Conservation (phyloP, 2,888 invertebrate species). For the Meganola albula region DNA sequence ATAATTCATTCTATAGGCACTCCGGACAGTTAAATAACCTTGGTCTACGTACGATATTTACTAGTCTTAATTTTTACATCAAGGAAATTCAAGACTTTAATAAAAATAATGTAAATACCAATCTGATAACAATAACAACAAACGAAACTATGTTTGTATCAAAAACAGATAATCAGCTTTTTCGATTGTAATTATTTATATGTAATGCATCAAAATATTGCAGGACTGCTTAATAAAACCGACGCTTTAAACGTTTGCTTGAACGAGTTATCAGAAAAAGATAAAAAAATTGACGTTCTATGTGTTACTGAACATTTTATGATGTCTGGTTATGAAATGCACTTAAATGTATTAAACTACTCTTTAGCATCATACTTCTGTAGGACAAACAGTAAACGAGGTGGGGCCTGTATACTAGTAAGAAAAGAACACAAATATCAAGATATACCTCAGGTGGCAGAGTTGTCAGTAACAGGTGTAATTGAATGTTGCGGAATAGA, state of each 20-base stretch:
- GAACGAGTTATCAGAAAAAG: background rate
- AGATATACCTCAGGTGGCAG: background rate
- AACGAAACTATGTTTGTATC: background rate
- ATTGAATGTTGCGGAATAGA: background rate
- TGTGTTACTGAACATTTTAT: slow-evolving; percentile 4
- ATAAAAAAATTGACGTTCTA: background rate
- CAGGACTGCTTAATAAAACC: background rate
- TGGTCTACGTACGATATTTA: slow-evolving; percentile 1
- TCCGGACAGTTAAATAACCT: slow-evolving; percentile 1
- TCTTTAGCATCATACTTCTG: background rate
- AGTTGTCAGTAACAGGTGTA: background rate
- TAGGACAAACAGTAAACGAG: slow-evolving; percentile 1
- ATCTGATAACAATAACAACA: background rate
- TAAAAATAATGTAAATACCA: background rate
- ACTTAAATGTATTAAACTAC: background rate
- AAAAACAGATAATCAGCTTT: slow-evolving; percentile 1
- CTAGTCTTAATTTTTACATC: background rate
- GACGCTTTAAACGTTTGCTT: slow-evolving; percentile 1
- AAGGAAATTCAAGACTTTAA: background rate
- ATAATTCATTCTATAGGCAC: background rate
- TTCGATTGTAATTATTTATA: background rate
- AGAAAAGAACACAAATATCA: too few species aligned
- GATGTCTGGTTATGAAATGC: background rate
- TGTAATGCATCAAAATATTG: slow-evolving; percentile 2
- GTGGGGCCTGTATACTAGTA: slow-evolving; percentile 1